phyloP scores from a whole-genome alignment of 2,797 vertebrate species.

The Hoplostethus atlanticus region DNA sequence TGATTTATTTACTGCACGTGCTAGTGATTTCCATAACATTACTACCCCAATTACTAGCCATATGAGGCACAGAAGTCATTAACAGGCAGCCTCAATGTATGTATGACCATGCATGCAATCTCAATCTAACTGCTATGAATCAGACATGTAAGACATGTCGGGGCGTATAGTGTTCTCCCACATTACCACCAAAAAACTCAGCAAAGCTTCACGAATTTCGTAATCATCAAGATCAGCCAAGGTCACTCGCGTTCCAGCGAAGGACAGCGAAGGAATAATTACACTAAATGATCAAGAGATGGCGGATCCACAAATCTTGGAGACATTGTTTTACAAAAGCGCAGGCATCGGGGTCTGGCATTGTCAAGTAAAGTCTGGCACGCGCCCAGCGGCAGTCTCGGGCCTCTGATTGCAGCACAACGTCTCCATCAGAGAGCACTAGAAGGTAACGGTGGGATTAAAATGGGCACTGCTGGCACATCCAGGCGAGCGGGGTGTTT shows the following conservation, averaged over 20 bases:
- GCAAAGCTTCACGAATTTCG: not conserved
- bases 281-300: slow-evolving; percentile 45
- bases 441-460: slow-evolving; percentile 83
- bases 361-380: slow-evolving; percentile 78
- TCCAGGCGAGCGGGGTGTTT: slow-evolving; percentile 79
- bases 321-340: slow-evolving; percentile 66
- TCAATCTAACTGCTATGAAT: not conserved
- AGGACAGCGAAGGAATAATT: slow-evolving; percentile 18
- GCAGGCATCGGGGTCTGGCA: slow-evolving; percentile 48
- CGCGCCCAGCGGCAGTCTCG: slow-evolving; percentile 79
- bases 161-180: not conserved
- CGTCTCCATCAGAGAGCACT: slow-evolving; percentile 85
- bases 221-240: slow-evolving; percentile 25
- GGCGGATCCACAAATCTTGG: slow-evolving; percentile 46
- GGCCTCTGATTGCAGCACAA: slow-evolving; percentile 76
- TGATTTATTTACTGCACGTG: slow-evolving; percentile 86
- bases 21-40: slow-evolving; percentile 83
- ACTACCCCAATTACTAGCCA: slow-evolving; percentile 73
- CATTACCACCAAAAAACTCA: not conserved
- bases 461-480: slow-evolving; percentile 87
- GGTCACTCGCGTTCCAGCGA: slow-evolving; percentile 36
- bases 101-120: slow-evolving; percentile 43
- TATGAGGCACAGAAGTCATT: slow-evolving; percentile 70
- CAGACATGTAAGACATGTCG: no score
- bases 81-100: slow-evolving; percentile 53